Evolutionary conservation across 2,888 invertebrate species (phyloP), one percentile per base, ranked within the genome.

Genomic region (Leucophenga montana): DNA sequence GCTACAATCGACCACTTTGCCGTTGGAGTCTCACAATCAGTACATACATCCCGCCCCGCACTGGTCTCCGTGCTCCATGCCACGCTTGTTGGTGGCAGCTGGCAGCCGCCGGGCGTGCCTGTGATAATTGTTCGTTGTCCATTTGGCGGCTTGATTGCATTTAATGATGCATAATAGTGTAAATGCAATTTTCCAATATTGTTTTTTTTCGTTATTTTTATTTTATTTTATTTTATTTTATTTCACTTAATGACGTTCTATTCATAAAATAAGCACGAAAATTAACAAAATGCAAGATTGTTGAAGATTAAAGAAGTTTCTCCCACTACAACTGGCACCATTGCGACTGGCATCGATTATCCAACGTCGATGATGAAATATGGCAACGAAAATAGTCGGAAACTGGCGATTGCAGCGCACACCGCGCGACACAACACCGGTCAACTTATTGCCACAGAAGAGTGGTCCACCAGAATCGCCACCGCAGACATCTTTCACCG

Each of bases 101-200:
- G 44, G 66, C 65, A 46, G 33, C 27, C 16, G 20, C 70, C 77
- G 71, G 80, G 80, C 83, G 85, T 84, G 73, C 70, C 82, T 78
- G 82, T 81, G 80, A 83, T 81, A 81, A 81, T 81, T 81, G 85
- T 84, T 84, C 83, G 85, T 83, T 83, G 85, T 79, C 77, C 82
- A 83, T 84, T 84, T 82, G 75, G 70, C 71, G 71, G 70, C 77
- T 82, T 81, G 85, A 84, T 84, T 83, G 82, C 83, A 80, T 74
- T 84, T 81, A 81, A 81, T 81, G 84, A 81, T 74, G 78, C 73
- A 77, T 83, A 83, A 83, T 81, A 85, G 39, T 39, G 39, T 39
- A 39, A 39, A 39, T 39, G 39, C 8, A 39, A 39, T 39, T 39
- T 39, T 39, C 39, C 57, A 57, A 22, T 16, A 57, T 57, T 57